Percentiles rank a stretch among this genome's conserved stretches.
phyloP scores from a whole-genome alignment of 53 echinoderm and acorn worm genomes.

The Hippasteria phrygiana region DNA sequence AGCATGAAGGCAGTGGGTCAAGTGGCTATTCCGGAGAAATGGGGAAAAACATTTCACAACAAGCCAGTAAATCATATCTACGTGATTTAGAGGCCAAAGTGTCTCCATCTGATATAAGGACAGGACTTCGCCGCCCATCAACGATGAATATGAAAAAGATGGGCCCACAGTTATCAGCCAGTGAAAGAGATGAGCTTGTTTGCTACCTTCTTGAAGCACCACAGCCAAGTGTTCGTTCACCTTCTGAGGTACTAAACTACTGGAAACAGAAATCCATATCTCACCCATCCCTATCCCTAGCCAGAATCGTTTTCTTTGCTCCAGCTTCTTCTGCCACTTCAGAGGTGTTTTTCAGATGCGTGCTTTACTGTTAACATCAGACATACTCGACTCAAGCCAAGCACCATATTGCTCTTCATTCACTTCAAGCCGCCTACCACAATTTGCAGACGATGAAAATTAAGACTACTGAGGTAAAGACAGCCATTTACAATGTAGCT shows the following conservation, averaged over 20 bases:
- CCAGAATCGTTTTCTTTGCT: neutral
- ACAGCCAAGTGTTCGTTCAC: too few species aligned
- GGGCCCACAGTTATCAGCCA: neutral
- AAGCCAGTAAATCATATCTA: too few species aligned
- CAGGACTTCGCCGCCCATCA: too few species aligned
- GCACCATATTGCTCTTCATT: neutral
- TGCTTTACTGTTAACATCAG: neutral
- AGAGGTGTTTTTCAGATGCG: neutral
- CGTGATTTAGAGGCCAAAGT: too few species aligned
- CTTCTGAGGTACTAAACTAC: too few species aligned
- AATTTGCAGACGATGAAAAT: neutral
- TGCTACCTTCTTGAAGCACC: too few species aligned
- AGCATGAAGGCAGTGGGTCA: neutral
- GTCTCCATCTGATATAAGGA: too few species aligned
- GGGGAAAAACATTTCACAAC: too few species aligned
- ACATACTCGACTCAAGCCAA: neutral
- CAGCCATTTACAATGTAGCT: too few species aligned
- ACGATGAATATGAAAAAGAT: neutral
- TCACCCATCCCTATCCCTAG: neutral
- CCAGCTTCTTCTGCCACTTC: neutral
- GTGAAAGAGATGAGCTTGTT: neutral
- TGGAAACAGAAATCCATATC: neutral
- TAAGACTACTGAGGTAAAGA: too few species aligned
- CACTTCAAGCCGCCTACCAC: neutral
- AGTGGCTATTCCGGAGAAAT: neutral